phyloP scores from a whole-genome alignment of 37 sponge, comb jelly and placozoan species.

The Chondrosia reniformis region DNA sequence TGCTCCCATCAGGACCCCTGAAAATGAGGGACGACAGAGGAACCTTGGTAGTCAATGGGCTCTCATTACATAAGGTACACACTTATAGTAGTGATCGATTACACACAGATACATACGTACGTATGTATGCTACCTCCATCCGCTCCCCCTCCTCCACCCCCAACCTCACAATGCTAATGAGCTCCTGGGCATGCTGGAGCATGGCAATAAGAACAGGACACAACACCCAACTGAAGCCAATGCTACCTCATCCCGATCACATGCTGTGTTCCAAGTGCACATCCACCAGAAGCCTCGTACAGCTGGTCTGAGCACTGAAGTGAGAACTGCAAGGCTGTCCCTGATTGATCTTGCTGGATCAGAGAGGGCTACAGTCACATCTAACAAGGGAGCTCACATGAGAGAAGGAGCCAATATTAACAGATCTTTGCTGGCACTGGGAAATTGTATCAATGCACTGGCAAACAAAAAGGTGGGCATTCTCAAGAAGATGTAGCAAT shows the following conservation, averaged over 20 bases:
- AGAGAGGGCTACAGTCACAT: constrained; percentile 90
- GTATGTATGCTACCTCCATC: no score
- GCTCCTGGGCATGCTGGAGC: constrained; percentile 75
- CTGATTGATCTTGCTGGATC: constrained; percentile 96
- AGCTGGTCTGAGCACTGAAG: constrained; percentile 43
- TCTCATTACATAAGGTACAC: constrained; percentile 19
- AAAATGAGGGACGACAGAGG: constrained; percentile 66
- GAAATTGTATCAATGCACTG: constrained; percentile 98
- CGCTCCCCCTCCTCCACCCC: no score
- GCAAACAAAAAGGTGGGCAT: constrained; percentile 85
- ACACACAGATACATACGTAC: no score
- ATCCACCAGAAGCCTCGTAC: constrained; percentile 83
- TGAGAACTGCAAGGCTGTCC: constrained; percentile 76
- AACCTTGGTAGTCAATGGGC: constrained; percentile 38
- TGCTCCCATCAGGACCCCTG: constrained; percentile 62
- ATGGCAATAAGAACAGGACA: constrained; percentile 87
- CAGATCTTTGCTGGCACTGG: constrained; percentile 92
- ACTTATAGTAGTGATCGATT: background rate
- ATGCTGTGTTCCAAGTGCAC: constrained; percentile 93
- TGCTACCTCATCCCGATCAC: constrained; percentile 90
- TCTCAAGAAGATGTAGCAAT: no score
- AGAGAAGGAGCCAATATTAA: constrained; percentile 99
- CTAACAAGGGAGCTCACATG: constrained; percentile 77
- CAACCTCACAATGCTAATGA: constrained; percentile 85
- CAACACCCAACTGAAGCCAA: constrained; percentile 98